Evolutionary conservation across 2,888 invertebrate species (phyloP).

Genomic region (Leptothorax acervorum): DNA sequence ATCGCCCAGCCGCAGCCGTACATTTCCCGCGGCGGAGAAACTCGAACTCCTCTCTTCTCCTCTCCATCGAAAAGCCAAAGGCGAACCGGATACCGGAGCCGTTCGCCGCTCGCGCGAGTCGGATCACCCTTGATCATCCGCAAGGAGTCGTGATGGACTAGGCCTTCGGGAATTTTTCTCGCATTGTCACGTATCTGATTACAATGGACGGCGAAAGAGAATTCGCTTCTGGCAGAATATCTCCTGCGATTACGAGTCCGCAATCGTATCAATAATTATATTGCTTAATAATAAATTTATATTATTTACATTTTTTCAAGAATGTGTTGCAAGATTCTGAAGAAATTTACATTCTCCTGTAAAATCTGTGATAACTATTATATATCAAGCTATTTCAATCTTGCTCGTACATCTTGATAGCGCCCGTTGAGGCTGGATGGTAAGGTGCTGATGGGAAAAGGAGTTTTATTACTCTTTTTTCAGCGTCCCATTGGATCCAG

Average conservation of each 20-base stretch:
- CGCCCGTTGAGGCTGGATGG: neutral
- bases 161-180: constrained; percentile 45
- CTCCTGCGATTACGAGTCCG: neutral
- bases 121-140: constrained; percentile 61
- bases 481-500: constrained; percentile 36
- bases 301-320: neutral
- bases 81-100: constrained; percentile 81
- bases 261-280: constrained; percentile 19
- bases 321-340: neutral
- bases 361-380: neutral
- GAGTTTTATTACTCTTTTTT: constrained; percentile 27
- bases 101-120: constrained; percentile 58
- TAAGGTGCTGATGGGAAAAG: constrained; percentile 41
- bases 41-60: constrained; percentile 71
- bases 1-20: constrained; percentile 28
- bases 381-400: constrained; percentile 3
- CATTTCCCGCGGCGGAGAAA: constrained; percentile 73
- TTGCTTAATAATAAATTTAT: neutral
- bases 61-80: constrained; percentile 75
- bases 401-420: constrained; percentile 28
- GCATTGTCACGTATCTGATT: constrained; percentile 52
- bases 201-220: constrained; percentile 35
- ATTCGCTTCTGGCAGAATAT: constrained; percentile 34
- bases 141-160: constrained; percentile 58
- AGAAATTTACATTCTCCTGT: neutral